Evolutionary conservation across 2,113 vertebrate genomes (phyloP), one percentile per base, ranked within the genome.

Genomic region (Rhynchomys soricoides): DNA sequence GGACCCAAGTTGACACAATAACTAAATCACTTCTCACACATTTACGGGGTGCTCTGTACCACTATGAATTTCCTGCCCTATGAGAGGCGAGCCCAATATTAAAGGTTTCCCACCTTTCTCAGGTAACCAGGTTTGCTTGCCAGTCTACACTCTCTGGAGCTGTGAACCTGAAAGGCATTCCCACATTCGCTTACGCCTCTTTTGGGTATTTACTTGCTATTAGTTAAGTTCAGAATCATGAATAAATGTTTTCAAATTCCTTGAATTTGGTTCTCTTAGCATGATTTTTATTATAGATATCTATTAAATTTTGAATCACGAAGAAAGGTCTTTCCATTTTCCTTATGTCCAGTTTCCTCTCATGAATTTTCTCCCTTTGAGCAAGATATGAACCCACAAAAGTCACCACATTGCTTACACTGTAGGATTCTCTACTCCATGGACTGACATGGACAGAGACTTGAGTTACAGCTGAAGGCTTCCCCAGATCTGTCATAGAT

Each of bases 261-360:
- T 92, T 89, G 43, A 66, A 89, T 86, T 95, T 48, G 87, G 62
- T 62, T 57, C 95, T 73, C 89, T 29, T 94, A 52, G 66, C 89
- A 92, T 95, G 94, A 68, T 91, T 93, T 94, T n/a, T n/a, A n/a
- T n/a, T 91, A 95, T 59, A 93, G 89, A 59, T 95, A 77, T 55
- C 55, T n/a, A 57, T 90, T 93, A 24, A 97, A 89, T 66, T 95
- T 81, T 71, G 96, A 95, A 24, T 73, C 94, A 73, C 89, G 83
- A 45, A 90, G 81, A 82, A 97, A 98, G 85, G 89, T 95, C 57
- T 96, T 95, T 26, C 95, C 93, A 66, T 90, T 96, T 75, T 96
- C 95, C 68, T 89, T 94, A 90, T 91, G 95, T 52, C 85, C 82
- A 87, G 89, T 93, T 96, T 97, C 45, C 70, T 95, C 70, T 91